Base-by-base conservation (phyloP, 2,888 invertebrate species). In the Cheilosia vernalis region DNA sequence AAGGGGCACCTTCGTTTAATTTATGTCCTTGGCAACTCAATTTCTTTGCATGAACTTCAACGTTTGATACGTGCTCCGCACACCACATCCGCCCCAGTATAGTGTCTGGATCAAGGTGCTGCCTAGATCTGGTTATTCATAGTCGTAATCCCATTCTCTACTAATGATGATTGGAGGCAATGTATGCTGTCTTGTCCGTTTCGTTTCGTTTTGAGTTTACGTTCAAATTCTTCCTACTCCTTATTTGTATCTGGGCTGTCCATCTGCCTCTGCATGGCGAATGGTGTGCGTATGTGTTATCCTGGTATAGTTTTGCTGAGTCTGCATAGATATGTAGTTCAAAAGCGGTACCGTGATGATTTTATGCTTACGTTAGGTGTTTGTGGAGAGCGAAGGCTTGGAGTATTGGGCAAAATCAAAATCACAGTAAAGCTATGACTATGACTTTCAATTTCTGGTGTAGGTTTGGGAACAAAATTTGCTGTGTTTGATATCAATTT, bases 141-240 rank as follows among this genome's bases (percentile, higher is more conserved):
- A 76, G 81, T 81, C 70, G 72, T 72, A 85, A 85, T 81, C 85
- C 85, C 85, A 85, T 85, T 85, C 85, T 72, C 21, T 60, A 33
- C 76, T 85, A 85, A 85, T 85, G 85, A 85, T 85, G 85, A 85
- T 85, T 85, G 81, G 85, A 81, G 81, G 81, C 85, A 81, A 85
- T 85, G 85, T 85, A 76, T 85, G 76, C 70, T 85, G 85, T 85
- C 85, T 81, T 81, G 85, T 85, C 74, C 70, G 44, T 70, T 85
- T 69, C 79, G 79, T 74, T 83, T 78, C 66, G 51, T 67, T 79
- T 40, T 40, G 60, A 67, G 55, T 21, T 58, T 56, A 78, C 70
- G 74, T 72, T 76, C 60, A 51, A 37, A 42, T 69, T 72, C 67
- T 49, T 58, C 85, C 85, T 81, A 76, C 85, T 81, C 83, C 85